Conservation (phyloP, 2,888 invertebrate genomes). For the Eupeodes luniger region DNA sequence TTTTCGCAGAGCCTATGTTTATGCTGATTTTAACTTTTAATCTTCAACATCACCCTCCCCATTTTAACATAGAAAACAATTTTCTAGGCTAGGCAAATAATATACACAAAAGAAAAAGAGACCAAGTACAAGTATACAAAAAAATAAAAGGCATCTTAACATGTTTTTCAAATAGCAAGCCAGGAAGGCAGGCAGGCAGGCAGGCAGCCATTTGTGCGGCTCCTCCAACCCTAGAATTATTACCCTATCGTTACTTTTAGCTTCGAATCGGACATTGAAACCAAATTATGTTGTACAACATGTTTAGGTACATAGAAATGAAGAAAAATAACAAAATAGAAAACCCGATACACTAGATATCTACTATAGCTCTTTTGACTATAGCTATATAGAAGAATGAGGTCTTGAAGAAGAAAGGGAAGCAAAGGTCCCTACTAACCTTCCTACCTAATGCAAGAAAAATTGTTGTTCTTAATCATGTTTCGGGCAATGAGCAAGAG, state of each 20-base stretch:
- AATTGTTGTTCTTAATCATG: constrained; percentile 46
- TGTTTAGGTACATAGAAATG: constrained; percentile 54
- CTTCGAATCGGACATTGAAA: constrained; percentile 48
- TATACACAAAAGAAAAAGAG: constrained; percentile 2
- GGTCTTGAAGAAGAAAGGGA: neutral
- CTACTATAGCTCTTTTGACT: too few species aligned
- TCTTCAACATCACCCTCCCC: constrained; percentile 31
- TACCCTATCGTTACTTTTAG: constrained; percentile 15
- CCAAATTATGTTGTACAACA: constrained; percentile 57
- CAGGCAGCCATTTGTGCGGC: constrained; percentile 1
- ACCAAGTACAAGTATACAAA: neutral
- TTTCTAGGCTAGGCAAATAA: neutral
- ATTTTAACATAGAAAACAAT: neutral
- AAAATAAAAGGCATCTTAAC: constrained; percentile 28
- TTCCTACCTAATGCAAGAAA: neutral
- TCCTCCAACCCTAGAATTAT: constrained; percentile 33
- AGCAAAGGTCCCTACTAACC: too few species aligned
- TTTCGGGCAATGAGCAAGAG: constrained; percentile 17
- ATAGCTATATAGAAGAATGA: neutral
- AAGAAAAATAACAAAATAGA: constrained; percentile 1
- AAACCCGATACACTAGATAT: neutral
- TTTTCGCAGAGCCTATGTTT: constrained; percentile 3
- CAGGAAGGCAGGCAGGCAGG: too few species aligned
- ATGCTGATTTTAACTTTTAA: constrained; percentile 16
- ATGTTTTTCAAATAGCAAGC: constrained; percentile 23